A percentile compares a stretch with the other conserved stretches of the same genome.
Evolutionary conservation across 2,113 vertebrate species (phyloP).

Genomic region (Tachuris rubrigastra): DNA sequence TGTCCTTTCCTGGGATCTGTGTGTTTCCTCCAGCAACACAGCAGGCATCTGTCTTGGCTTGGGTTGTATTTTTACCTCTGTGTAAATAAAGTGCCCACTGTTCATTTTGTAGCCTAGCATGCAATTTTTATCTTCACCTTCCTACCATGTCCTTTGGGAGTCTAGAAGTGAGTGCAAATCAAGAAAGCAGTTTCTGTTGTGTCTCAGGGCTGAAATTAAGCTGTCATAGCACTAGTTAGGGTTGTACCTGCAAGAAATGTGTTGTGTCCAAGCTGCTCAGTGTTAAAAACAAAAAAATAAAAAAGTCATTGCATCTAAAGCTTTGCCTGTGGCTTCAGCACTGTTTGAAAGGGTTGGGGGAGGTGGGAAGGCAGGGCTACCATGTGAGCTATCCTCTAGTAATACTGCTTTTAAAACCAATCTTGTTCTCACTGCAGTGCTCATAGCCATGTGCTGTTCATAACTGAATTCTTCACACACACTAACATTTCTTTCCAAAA

Average conservation of each 20-base stretch:
- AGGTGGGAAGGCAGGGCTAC: neutral
- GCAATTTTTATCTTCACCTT: neutral
- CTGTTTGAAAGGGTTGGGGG: neutral
- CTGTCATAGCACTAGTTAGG: neutral
- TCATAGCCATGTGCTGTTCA: neutral
- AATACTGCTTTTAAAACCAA: neutral
- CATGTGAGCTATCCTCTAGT: neutral
- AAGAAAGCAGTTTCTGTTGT: neutral
- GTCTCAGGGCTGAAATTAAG: neutral
- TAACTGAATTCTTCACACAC: neutral
- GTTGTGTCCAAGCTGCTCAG: neutral
- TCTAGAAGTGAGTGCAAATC: neutral
- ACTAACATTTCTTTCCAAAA: neutral
- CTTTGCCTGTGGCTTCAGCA: neutral
- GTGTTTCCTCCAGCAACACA: neutral
- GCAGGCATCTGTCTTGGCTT: neutral
- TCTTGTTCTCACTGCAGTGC: neutral
- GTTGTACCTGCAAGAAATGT: neutral
- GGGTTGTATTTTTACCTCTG: neutral
- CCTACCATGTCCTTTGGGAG: neutral
- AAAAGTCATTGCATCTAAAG: neutral
- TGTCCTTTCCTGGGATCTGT: neutral
- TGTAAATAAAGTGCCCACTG: neutral
- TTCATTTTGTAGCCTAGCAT: neutral
- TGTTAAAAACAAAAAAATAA: neutral